A percentile compares a stretch with the other conserved stretches of the same genome.
These are phyloP conservation scores for Sinocyclocheilus rhinocerous DNA, from an alignment of 2,113 vertebrate genomes.

Conservation along the genomic window DNA sequence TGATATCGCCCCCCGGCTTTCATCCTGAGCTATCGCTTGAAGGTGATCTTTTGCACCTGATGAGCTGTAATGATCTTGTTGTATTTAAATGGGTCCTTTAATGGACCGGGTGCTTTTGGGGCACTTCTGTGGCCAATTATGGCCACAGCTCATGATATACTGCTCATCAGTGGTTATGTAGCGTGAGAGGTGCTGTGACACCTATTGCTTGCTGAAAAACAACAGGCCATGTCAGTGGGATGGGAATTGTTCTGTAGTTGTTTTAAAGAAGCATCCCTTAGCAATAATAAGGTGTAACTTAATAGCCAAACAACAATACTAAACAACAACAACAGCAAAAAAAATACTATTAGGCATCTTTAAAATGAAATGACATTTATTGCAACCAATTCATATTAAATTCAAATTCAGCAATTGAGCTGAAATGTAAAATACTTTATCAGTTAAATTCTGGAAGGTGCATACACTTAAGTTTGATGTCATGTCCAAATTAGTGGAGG, in stretches of 20 bases:
- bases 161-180: neutral
- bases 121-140: neutral
- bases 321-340: neutral
- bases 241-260: neutral
- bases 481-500: neutral
- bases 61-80: constrained; percentile 49
- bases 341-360: neutral
- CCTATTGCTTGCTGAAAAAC: neutral
- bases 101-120: constrained; percentile 46
- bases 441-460: neutral
- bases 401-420: neutral
- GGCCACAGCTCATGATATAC: neutral
- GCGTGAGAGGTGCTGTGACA: neutral
- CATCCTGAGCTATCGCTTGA: constrained; percentile 61
- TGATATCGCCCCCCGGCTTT: constrained; percentile 64
- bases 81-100: constrained; percentile 47
- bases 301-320: neutral
- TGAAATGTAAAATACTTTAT: neutral
- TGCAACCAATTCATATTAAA: neutral
- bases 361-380: neutral
- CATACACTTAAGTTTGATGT: neutral
- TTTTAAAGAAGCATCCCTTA: neutral
- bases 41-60: constrained; percentile 61
- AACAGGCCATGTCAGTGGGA: neutral
- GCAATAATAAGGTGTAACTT: neutral